Percentiles rank a stretch among this genome's conserved stretches.
Evolutionary conservation across 2,888 invertebrate species (phyloP).

Genomic region (Leptopilina syphax): DNA sequence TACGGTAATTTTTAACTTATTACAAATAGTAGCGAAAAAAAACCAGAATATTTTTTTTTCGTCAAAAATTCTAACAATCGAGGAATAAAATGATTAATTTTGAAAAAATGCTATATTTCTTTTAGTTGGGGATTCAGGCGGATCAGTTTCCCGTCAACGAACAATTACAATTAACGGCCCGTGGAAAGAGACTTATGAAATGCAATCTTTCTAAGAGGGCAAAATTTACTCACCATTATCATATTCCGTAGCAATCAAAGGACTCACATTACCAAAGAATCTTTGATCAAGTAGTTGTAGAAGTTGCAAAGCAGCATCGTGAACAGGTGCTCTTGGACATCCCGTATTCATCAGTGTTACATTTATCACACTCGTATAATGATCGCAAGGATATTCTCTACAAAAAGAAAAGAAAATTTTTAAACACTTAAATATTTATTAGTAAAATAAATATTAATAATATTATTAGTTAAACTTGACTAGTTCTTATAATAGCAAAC

Average conservation of each 20-base stretch:
- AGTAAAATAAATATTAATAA: no score
- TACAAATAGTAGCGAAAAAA: no score
- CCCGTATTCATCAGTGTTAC: slow-evolving; percentile 98
- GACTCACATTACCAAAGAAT: slow-evolving; percentile 92
- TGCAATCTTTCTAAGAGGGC: slow-evolving; percentile 58
- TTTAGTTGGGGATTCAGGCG: slow-evolving; percentile 77
- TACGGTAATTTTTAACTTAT: slow-evolving; percentile 8
- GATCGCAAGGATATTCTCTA: slow-evolving; percentile 98
- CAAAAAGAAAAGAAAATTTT: slow-evolving; percentile 47
- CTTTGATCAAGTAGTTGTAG: slow-evolving; percentile 95
- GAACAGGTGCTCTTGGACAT: slow-evolving; percentile 93
- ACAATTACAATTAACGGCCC: slow-evolving; percentile 74
- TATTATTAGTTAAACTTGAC: no score
- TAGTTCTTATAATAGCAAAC: no score
- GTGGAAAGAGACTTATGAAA: slow-evolving; percentile 77
- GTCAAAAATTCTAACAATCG: no score
- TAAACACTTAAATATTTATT: no score
- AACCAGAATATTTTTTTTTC: no score
- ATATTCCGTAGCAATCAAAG: slow-evolving; percentile 84
- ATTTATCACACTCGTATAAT: slow-evolving; percentile 98
- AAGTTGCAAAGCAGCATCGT: slow-evolving; percentile 95
- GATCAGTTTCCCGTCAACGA: slow-evolving; percentile 72
- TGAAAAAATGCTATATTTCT: not conserved
- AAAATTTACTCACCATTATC: slow-evolving; percentile 82
- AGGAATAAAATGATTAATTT: no score